Conservation (phyloP, 2,797 vertebrate species). For the Gephyroberyx darwinii region DNA sequence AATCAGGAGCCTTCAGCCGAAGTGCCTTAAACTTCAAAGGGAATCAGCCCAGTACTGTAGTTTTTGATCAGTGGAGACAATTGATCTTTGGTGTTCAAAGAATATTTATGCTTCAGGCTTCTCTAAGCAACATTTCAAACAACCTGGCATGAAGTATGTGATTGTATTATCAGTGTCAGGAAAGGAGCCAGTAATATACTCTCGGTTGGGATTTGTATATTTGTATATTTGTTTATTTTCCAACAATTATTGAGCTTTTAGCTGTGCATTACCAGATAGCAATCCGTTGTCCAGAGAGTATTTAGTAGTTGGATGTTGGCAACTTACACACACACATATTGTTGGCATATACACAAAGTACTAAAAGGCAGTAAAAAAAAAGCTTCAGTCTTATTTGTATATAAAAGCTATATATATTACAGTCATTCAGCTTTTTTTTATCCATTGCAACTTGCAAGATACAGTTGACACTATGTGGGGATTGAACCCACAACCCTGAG, state of each 20-base stretch:
- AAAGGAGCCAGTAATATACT: conserved; percentile 48
- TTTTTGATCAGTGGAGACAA: conserved; percentile 80
- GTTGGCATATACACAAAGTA: neutral
- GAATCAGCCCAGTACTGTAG: conserved; percentile 63
- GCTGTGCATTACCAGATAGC: neutral
- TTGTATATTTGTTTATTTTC: conserved; percentile 11
- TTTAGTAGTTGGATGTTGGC: neutral
- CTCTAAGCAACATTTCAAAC: conserved; percentile 66
- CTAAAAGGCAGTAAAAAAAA: neutral
- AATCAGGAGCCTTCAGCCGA: conserved; percentile 67
- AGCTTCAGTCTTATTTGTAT: conserved; percentile 1
- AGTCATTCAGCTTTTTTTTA: too few species aligned
- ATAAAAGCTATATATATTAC: too few species aligned
- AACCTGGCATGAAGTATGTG: conserved; percentile 60
- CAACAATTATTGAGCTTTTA: conserved; percentile 24
- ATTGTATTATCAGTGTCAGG: conserved; percentile 69
- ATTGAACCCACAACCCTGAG: too few species aligned
- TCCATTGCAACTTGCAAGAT: too few species aligned
- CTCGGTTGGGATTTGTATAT: conserved; percentile 21
- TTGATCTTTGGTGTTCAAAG: conserved; percentile 78
- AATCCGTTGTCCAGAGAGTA: neutral
- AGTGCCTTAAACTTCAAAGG: conserved; percentile 71
- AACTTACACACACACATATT: neutral
- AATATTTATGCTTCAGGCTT: conserved; percentile 74
- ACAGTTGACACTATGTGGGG: too few species aligned